These are phyloP conservation scores for Scyliorhinus canicula DNA, from an alignment of 2,797 vertebrate genomes.

Conservation along the genomic window DNA sequence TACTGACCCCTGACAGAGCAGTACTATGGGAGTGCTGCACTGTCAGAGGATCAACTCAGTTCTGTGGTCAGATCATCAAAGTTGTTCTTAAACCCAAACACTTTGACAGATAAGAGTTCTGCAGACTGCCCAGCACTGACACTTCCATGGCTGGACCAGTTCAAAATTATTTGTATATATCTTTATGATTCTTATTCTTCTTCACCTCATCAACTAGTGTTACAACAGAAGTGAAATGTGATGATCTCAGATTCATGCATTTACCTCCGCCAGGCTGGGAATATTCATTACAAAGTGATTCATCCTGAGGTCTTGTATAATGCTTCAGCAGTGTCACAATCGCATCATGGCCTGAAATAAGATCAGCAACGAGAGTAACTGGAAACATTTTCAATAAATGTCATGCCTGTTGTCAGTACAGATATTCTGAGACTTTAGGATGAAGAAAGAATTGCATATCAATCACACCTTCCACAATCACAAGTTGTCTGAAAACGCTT, in stretches of 20 bases:
- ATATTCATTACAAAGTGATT: conserved; percentile 87
- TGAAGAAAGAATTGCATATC: neutral
- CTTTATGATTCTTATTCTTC: no score
- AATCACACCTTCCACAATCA: neutral
- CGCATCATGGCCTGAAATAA: conserved; percentile 74
- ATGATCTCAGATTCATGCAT: conserved; percentile 18
- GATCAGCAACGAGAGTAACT: neutral
- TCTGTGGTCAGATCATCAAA: no score
- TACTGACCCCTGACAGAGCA: no score
- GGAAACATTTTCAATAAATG: neutral
- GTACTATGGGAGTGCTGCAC: no score
- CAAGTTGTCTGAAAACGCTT: neutral
- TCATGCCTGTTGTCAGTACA: neutral
- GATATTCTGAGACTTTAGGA: neutral
- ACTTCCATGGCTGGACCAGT: no score
- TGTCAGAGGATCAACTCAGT: no score
- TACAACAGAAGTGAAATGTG: neutral
- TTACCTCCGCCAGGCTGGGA: conserved; percentile 93
- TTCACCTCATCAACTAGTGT: neutral
- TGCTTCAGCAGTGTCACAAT: conserved; percentile 94
- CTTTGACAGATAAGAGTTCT: no score
- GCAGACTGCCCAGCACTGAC: no score
- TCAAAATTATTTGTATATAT: no score
- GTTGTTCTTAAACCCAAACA: no score
- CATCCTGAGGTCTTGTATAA: conserved; percentile 85